Conservation (phyloP, 1,140 invertebrate species). For the Polypedilum vanderplanki region DNA sequence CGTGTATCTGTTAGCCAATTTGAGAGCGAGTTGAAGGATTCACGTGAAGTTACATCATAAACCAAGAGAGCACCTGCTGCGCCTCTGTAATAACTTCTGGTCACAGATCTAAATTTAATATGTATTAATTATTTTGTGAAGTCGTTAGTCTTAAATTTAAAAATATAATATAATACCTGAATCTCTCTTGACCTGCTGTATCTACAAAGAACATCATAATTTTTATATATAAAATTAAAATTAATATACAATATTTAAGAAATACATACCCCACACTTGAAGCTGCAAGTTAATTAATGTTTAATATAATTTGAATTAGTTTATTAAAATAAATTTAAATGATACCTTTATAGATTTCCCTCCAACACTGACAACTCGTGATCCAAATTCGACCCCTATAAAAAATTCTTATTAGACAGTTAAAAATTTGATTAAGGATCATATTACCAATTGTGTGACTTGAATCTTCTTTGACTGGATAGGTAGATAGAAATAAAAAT, state of each 20-base stretch:
- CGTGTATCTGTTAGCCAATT: constrained; percentile 81
- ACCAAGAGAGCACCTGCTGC: constrained; percentile 73
- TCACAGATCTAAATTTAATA: constrained; percentile 56
- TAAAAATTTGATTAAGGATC: no score
- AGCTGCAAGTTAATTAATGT: constrained; percentile 45
- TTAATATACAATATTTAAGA: not conserved
- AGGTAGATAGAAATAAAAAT: constrained; percentile 30
- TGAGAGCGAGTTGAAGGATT: constrained; percentile 71
- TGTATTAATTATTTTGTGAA: no score
- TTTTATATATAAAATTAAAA: not conserved
- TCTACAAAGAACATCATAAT: not conserved
- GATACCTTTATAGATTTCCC: constrained; percentile 69
- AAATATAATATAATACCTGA: constrained; percentile 35
- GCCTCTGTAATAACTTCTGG: constrained; percentile 71
- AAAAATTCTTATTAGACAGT: no score
- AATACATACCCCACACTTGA: constrained; percentile 72
- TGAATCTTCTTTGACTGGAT: constrained; percentile 67
- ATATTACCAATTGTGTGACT: constrained; percentile 65
- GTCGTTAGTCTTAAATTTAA: no score
- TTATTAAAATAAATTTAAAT: no score
- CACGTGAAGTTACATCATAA: constrained; percentile 72
- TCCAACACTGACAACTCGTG: constrained; percentile 75
- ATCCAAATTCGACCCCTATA: constrained; percentile 67
- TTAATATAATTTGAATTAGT: no score
- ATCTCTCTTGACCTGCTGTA: constrained; percentile 50